Base-by-base conservation (phyloP, 2,797 vertebrate genomes). In the Artibeus lituratus region DNA sequence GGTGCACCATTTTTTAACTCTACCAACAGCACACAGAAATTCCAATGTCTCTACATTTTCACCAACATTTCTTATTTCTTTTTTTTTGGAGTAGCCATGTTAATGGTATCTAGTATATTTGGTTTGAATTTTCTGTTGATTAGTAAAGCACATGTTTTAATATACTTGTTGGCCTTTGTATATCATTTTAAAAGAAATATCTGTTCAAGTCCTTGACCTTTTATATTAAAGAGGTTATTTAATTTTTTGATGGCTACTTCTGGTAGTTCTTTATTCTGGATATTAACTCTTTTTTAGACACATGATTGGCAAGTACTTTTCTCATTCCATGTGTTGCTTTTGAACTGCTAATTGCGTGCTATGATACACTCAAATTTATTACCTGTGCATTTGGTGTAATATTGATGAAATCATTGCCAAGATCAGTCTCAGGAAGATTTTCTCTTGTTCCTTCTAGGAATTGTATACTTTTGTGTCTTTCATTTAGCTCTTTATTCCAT, bases 1-100 rank as follows among this genome's bases (percentile, higher is more conserved):
- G 3, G 6, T 29, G 4, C 3, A 74, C 15, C 24, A 84, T 84
- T 88, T 85, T 91, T 51, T 14, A 69, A 67, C 53, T 16, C 47
- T 7, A 53, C 21, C 7, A n/a, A 26, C 3, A 72, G 16, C 10
- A 2, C 0, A 21, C 3, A 44, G 37, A 3, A 0, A 15, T 72
- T 73, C 1, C 0, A 59, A 35, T 29, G 59, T 65, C 7, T 77
- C 22, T 19, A 24, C 22, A 47, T 49, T 3, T 5, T 69, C 7
- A 1, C 2, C 7, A 69, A 39, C 19, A 4, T 3, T 88, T 77
- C 10, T 19, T 24, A 42, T 44, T 83, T 74, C 1, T 15, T 24
- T 4, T 59, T 51, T 47, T 12, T 74, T 57, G 44, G 55, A 74
- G 47, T 22, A 67, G 26, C 49, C 9, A 32, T 59, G 35, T 32